A percentile compares a stretch with the other conserved stretches of the same genome.
These are phyloP conservation scores for Callipepla californica DNA, from an alignment of 2,113 vertebrate genomes.

Conservation along the genomic window DNA sequence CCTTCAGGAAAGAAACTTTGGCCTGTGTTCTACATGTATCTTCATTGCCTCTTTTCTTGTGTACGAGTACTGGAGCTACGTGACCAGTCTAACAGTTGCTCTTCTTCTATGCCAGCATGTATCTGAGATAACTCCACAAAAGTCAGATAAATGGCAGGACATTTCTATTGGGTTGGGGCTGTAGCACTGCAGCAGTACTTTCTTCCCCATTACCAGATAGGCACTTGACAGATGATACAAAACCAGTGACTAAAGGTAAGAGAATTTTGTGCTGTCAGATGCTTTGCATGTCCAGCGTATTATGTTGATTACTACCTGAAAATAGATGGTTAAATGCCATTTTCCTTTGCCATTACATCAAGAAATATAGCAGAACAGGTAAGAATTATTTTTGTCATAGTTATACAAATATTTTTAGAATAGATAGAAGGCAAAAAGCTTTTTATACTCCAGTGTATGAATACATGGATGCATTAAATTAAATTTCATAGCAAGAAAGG, in stretches of 20 bases:
- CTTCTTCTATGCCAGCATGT: not conserved
- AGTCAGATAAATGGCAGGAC: not conserved
- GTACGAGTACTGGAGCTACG: not conserved
- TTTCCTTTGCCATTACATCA: not conserved
- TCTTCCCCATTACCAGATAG: rapidly evolving
- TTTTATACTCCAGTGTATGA: not conserved
- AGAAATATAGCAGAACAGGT: not conserved
- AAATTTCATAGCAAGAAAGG: not conserved
- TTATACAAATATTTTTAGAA: slow-evolving; percentile 36
- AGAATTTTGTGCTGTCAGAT: not conserved
- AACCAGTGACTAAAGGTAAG: not conserved
- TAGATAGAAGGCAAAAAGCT: not conserved
- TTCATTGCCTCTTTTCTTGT: not conserved
- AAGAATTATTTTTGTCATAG: not conserved
- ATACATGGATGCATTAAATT: not conserved
- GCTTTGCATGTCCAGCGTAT: not conserved
- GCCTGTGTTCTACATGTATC: not conserved
- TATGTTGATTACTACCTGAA: not conserved
- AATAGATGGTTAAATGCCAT: not conserved
- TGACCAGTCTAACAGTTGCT: not conserved
- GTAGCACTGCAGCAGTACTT: not conserved
- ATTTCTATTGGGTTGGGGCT: not conserved
- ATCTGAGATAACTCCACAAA: not conserved
- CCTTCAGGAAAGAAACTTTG: not conserved
- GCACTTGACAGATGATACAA: not conserved